These are phyloP conservation scores for Avahi laniger DNA, from an alignment of 2,797 vertebrate species.

Conservation along the genomic window DNA sequence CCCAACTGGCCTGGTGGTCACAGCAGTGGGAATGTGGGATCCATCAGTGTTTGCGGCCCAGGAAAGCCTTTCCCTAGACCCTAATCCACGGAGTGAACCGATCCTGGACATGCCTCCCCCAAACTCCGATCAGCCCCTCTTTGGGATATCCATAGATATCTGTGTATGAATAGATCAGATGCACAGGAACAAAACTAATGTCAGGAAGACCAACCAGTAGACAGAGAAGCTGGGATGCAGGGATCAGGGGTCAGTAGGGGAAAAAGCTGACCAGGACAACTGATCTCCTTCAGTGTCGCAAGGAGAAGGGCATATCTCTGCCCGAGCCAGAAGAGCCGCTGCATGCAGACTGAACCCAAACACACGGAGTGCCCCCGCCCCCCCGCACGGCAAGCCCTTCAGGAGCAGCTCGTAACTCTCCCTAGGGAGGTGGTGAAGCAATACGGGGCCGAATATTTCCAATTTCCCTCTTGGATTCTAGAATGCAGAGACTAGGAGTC, in stretches of 20 bases:
- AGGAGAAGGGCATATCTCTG: no score
- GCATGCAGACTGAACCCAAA: background rate
- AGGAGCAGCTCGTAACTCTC: background rate
- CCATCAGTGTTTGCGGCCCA: fast-evolving
- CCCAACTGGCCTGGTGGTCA: no score
- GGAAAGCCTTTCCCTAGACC: background rate
- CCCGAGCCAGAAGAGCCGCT: background rate
- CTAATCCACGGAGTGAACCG: background rate
- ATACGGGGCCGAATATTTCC: no score
- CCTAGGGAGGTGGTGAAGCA: no score
- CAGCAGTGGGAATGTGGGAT: background rate
- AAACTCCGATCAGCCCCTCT: background rate
- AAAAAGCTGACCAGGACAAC: background rate
- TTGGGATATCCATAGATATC: background rate
- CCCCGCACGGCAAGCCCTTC: background rate
- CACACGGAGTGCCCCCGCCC: fast-evolving
- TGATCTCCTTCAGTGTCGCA: background rate
- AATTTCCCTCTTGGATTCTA: background rate
- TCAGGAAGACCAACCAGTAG: background rate
- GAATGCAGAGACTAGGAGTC: background rate
- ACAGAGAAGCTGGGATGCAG: background rate
- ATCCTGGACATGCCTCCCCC: background rate
- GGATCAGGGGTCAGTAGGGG: background rate
- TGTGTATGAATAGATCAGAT: no score
- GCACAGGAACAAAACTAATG: background rate